phyloP scores from a whole-genome alignment of 2,888 invertebrate genomes.

The Notodonta dromedarius region DNA sequence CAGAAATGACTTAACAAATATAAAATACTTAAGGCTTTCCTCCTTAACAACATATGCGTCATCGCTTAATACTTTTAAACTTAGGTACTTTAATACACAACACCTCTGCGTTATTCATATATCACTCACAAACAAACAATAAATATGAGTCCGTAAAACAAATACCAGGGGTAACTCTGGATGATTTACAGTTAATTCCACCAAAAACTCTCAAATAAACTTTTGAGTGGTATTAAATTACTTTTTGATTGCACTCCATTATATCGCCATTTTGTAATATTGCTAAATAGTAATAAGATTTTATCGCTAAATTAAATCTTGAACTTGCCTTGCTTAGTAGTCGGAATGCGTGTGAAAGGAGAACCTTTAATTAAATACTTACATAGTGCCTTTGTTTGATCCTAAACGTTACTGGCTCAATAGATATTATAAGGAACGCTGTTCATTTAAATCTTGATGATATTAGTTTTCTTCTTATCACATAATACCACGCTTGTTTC shows the following conservation, averaged over 20 bases:
- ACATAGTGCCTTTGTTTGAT: background rate
- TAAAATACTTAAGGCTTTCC: too few relatives aligned
- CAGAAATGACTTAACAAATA: too few relatives aligned
- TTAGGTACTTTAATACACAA: too few relatives aligned
- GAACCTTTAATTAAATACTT: slow-evolving; percentile 1
- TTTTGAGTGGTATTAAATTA: slow-evolving; percentile 54
- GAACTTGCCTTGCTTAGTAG: slow-evolving; percentile 8
- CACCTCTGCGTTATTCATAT: too few relatives aligned
- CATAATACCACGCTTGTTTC: too few relatives aligned
- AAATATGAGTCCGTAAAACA: slow-evolving; percentile 10
- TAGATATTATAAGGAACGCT: background rate
- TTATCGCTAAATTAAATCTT: slow-evolving; percentile 29
- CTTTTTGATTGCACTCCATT: slow-evolving; percentile 54
- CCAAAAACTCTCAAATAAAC: slow-evolving; percentile 37
- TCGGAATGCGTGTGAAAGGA: slow-evolving; percentile 8
- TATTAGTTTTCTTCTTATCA: too few relatives aligned
- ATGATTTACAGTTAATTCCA: slow-evolving; percentile 32
- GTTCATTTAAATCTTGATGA: too few relatives aligned
- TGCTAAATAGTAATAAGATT: slow-evolving; percentile 31
- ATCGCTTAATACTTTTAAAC: too few relatives aligned
- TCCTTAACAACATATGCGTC: too few relatives aligned
- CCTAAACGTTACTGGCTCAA: background rate
- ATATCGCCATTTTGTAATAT: slow-evolving; percentile 33
- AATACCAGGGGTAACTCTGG: slow-evolving; percentile 24
- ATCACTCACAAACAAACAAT: too few relatives aligned